A percentile compares a stretch with the other conserved stretches of the same genome.
Conservation (phyloP, 2,797 vertebrate species). For the Manis crassicaudata region DNA sequence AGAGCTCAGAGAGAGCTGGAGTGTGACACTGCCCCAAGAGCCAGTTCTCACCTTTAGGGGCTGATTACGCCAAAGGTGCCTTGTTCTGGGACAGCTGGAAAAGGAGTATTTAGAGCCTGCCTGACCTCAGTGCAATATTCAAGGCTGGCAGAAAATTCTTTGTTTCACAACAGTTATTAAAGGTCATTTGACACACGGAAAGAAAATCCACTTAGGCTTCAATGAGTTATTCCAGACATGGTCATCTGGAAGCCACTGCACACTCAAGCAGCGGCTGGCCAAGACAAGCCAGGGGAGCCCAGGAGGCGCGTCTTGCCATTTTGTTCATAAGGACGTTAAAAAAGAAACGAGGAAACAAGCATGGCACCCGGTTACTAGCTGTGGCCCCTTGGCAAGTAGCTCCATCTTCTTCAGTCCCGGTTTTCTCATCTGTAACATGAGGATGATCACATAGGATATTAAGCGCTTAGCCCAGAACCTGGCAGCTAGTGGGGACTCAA, state of each 20-base stretch:
- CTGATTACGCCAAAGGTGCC: conserved; percentile 26
- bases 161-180: conserved; percentile 72
- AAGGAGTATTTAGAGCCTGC: conserved; percentile 49
- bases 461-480: background rate
- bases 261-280: conserved; percentile 4
- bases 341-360: background rate
- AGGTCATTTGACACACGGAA: conserved; percentile 34
- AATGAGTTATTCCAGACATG: background rate
- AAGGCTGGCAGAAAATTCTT: conserved; percentile 73
- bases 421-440: background rate
- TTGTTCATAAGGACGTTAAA: conserved; percentile 45
- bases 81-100: background rate
- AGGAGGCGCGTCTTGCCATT: conserved; percentile 32
- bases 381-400: background rate
- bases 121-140: conserved; percentile 76
- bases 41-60: conserved; percentile 62
- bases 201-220: conserved; percentile 60
- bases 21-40: conserved; percentile 36
- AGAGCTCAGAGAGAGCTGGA: fast-evolving
- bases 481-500: background rate
- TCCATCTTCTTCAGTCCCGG: background rate
- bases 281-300: background rate
- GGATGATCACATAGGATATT: background rate
- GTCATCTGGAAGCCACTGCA: background rate
- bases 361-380: background rate